These are phyloP conservation scores for Troides helena DNA, from an alignment of 2,888 invertebrate genomes.

Conservation along the genomic window DNA sequence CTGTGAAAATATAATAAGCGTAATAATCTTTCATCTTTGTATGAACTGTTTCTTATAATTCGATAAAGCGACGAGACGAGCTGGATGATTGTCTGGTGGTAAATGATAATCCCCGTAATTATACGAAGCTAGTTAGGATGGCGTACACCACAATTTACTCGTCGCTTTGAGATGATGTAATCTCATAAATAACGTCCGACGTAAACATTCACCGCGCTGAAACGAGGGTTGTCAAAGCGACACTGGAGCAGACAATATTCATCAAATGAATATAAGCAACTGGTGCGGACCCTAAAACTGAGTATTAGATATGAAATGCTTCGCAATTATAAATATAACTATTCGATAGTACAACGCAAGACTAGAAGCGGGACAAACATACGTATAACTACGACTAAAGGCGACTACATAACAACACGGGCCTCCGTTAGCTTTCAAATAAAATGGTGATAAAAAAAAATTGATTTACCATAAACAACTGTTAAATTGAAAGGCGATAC, in stretches of 20 bases:
- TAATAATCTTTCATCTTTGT: too few relatives aligned
- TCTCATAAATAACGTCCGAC: too few relatives aligned
- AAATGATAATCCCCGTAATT: too few relatives aligned
- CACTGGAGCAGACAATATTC: constrained; percentile 1
- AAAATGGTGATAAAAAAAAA: constrained; percentile 5
- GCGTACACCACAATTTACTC: too few relatives aligned
- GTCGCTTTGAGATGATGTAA: too few relatives aligned
- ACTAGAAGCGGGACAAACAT: constrained; percentile 54
- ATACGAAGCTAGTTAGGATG: too few relatives aligned
- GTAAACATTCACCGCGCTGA: too few relatives aligned
- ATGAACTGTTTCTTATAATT: too few relatives aligned
- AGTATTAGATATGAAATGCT: constrained; percentile 48
- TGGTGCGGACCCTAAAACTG: constrained; percentile 41
- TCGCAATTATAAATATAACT: constrained; percentile 36
- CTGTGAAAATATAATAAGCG: too few relatives aligned
- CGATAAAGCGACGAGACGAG: too few relatives aligned
- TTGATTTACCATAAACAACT: background rate
- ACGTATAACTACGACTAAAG: constrained; percentile 27
- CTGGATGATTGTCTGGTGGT: too few relatives aligned
- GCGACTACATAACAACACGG: constrained; percentile 31
- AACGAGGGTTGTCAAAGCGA: constrained; percentile 17
- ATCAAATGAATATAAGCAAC: constrained; percentile 26
- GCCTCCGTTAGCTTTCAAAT: constrained; percentile 23
- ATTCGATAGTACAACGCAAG: constrained; percentile 49
- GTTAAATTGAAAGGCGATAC: constrained; percentile 15